Conservation (phyloP, 2,888 invertebrate species). For the Encarsia formosa region DNA sequence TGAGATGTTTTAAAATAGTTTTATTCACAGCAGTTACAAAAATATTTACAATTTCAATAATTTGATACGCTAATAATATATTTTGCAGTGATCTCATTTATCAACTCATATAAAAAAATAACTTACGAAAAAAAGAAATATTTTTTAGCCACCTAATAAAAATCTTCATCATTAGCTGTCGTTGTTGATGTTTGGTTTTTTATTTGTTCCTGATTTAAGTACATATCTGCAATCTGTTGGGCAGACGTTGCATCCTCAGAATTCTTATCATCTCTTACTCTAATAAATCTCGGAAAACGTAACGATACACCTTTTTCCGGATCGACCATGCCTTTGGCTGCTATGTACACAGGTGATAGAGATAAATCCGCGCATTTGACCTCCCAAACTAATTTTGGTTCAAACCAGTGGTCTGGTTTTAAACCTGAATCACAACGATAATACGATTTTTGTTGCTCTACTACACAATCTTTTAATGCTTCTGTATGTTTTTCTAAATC, state of each 20-base stretch:
- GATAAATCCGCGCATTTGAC: conserved; percentile 96
- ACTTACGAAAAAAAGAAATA: not conserved
- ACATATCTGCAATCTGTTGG: conserved; percentile 85
- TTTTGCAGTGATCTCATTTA: not conserved
- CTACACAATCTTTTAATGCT: conserved; percentile 70
- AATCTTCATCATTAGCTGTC: conserved; percentile 58
- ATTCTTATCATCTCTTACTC: conserved; percentile 86
- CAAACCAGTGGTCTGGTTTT: conserved; percentile 86
- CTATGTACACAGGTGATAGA: conserved; percentile 88
- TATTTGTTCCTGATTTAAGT: conserved; percentile 88
- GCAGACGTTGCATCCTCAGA: conserved; percentile 90
- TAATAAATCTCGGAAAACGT: conserved; percentile 89
- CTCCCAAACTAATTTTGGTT: conserved; percentile 88
- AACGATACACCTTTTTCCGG: conserved; percentile 90
- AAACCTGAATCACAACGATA: conserved; percentile 72
- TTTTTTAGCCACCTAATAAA: conserved; percentile 52
- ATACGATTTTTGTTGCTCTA: conserved; percentile 72
- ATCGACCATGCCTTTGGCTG: conserved; percentile 82
- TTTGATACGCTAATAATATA: no score
- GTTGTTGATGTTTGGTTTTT: conserved; percentile 58
- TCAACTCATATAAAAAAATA: not conserved
- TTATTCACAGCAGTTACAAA: no score
- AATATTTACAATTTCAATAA: no score
- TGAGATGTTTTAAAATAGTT: no score
- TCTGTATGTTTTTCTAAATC: conserved; percentile 73